Evolutionary conservation across 2,797 vertebrate genomes (phyloP), one percentile per base, ranked within the genome.

Genomic region (Enteromius radiatus): DNA sequence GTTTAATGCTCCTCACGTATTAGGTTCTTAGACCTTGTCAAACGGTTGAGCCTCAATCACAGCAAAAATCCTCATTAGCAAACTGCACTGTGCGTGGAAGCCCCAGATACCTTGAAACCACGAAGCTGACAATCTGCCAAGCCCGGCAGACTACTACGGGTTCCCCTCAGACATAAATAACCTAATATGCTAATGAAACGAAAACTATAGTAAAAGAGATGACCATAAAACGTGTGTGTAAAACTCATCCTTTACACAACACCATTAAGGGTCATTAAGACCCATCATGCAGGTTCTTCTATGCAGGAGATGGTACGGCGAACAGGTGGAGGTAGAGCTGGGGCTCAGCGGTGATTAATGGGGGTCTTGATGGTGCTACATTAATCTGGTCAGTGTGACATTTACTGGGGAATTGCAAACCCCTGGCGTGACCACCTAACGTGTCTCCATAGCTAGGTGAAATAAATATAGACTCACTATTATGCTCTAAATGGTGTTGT

Each of bases 331-430:
- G 82, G 77, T 67, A 78, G 87, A 78, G 88, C 87, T 75, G 11
- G 83, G 84, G 79, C 83, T 87, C 77, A 82, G 33, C 9, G 52
- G 64, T 69, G 78, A 90, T 86, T 84, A 86, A 84, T 84, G 28
- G 81, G 41, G 75, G 82, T 86, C 84, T 83, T 86, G 85, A 82
- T 68, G 83, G 82, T 26, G 89, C 88, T 86, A 87, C 89, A 88
- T 90, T 89, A 90, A 88, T 88, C 85, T 85, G 43, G 74, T 83
- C 41, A 81, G 69, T 67, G 74, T 84, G 77, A 84, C 77, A 78
- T 43, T 68, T 74, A 31, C 61, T 47, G 61, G 80, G 38, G 26
- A 67, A 78, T 15, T 69, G 59, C 70, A 68, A 52, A 47, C 56
- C 67, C 33, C 59, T 65, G 64, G 64, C 47, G 54, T 49, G 33